Evolutionary conservation across 2,113 vertebrate species (phyloP), one percentile per base, ranked within the genome.

Genomic region (Chaetura pelagica): DNA sequence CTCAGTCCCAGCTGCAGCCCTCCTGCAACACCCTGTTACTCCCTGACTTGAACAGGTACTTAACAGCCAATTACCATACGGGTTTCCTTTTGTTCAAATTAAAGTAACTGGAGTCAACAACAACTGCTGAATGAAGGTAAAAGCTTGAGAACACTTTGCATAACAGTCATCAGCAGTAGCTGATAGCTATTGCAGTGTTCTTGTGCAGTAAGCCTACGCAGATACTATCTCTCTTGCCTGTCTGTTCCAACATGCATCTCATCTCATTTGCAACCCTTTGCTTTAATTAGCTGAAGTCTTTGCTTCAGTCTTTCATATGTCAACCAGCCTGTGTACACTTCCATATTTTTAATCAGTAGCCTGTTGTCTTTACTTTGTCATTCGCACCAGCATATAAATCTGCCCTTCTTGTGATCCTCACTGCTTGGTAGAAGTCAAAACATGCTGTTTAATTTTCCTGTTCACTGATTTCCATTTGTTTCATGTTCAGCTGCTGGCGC

Each of bases 381-480:
- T 96, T 95, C 49, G 2, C 94, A 89, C 80, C 72, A 93, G 92
- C 80, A 51, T 87, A 96, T 97, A 96, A 96, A 95, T 95, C 90
- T 97, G 93, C 92, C 92, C 92, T 95, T 93, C 92, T 96, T 96
- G 81, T 97, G 96, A 96, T 97, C 92, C 92, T 96, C 76, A 6
- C 96, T 95, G 93, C 91, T 95, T 93, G 90, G 81, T 88, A 90
- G 88, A 95, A 94, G 77, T 93, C 93, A 96, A 96, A 97, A 95
- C 94, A 96, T 75, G 93, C 93, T 97, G 96, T 84, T 97, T 95
- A 94, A 96, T 96, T 97, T 97, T 96, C 94, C 93, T 90, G 93
- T 95, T 96, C 96, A 92, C 83, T 96, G 94, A 96, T 95, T 96
- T 96, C 92, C 93, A 94, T 95, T 96, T 95, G 93, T 96, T 96